These are phyloP conservation scores for Recurvirostra avosetta DNA, from an alignment of 2,113 vertebrate species.

Conservation along the genomic window DNA sequence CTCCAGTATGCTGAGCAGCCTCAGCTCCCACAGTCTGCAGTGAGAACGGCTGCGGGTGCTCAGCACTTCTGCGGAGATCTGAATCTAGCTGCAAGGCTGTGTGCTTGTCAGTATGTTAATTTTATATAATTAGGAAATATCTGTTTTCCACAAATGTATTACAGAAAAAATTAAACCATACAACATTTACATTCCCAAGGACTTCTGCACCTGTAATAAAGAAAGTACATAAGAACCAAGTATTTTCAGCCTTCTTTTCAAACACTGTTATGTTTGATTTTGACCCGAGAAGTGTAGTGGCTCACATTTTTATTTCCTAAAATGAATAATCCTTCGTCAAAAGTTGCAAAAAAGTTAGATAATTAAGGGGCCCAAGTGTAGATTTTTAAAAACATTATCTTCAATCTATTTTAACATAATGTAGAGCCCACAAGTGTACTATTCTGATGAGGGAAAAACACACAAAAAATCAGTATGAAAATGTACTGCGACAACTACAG, in stretches of 20 bases:
- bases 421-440: slow-evolving; percentile 73
- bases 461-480: slow-evolving; percentile 72
- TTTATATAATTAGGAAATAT: background rate
- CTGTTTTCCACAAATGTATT: background rate
- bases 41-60: background rate
- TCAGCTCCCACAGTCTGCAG: background rate
- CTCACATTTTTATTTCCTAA: background rate
- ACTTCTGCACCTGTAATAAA: background rate
- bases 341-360: slow-evolving; percentile 56
- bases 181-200: background rate
- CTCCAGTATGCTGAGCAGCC: background rate
- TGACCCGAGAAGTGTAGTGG: background rate
- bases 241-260: background rate
- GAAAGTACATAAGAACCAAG: background rate
- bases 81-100: background rate
- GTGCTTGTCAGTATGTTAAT: background rate
- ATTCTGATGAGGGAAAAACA: slow-evolving; percentile 67
- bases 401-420: slow-evolving; percentile 70
- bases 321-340: slow-evolving; percentile 18
- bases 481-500: slow-evolving; percentile 65
- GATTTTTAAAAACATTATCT: slow-evolving; percentile 41
- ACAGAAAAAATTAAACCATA: background rate
- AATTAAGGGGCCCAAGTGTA: slow-evolving; percentile 54
- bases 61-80: background rate
- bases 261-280: background rate